Percentiles rank a stretch among this genome's conserved stretches.
phyloP scores from a whole-genome alignment of 2,888 invertebrate species.

The Noctua janthe region DNA sequence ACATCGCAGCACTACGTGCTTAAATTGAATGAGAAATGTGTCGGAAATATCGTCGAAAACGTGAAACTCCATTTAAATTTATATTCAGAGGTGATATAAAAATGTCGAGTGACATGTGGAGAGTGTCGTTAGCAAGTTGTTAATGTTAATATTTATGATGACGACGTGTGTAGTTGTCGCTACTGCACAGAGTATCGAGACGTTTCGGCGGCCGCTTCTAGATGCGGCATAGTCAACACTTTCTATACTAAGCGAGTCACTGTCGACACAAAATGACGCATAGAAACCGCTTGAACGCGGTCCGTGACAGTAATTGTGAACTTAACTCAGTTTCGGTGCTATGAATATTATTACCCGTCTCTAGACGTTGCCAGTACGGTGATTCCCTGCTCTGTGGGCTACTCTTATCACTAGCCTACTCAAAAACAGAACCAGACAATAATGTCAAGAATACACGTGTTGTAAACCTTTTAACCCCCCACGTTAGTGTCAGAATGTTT shows the following conservation, averaged over 20 bases:
- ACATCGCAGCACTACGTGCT: constrained; percentile 51
- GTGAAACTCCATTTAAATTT: constrained; percentile 64
- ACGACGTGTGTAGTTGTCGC: constrained; percentile 49
- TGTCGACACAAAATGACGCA: background rate
- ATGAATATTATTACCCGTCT: background rate
- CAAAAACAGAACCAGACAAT: constrained; percentile 62
- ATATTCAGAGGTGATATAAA: constrained; percentile 66
- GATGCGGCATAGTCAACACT: background rate
- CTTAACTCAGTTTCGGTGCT: background rate
- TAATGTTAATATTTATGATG: constrained; percentile 66
- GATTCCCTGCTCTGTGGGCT: constrained; percentile 33
- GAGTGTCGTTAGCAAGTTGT: constrained; percentile 66
- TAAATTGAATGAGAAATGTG: constrained; percentile 63
- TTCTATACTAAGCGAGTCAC: background rate
- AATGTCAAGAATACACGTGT: constrained; percentile 62
- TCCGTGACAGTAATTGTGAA: background rate
- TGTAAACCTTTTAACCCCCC: constrained; percentile 70
- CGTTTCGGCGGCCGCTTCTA: background rate
- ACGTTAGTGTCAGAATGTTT: constrained; percentile 60
- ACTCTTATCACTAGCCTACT: constrained; percentile 56
- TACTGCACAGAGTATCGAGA: background rate
- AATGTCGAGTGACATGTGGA: constrained; percentile 57
- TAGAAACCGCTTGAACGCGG: background rate
- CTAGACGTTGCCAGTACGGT: background rate
- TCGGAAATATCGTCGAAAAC: constrained; percentile 62